Evolutionary conservation across 2,888 invertebrate genomes (phyloP).

Genomic region (Perithous albicinctus): DNA sequence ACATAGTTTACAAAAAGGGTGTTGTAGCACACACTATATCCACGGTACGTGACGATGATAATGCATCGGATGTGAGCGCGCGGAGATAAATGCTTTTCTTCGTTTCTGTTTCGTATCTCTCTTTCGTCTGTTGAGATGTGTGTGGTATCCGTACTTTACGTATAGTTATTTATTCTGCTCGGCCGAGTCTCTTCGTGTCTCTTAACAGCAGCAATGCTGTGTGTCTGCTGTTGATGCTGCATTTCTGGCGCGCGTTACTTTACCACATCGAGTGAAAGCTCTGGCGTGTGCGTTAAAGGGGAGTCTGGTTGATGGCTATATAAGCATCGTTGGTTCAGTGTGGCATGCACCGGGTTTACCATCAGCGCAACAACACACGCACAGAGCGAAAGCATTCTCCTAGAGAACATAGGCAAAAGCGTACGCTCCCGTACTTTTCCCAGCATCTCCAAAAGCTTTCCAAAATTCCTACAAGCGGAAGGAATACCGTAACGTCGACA

Average conservation of each 20-base stretch:
- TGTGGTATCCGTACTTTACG: neutral
- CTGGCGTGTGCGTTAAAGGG: slow-evolving; percentile 33
- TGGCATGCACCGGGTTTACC: neutral
- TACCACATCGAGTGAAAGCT: slow-evolving; percentile 47
- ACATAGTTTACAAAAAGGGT: slow-evolving; percentile 43
- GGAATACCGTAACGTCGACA: neutral
- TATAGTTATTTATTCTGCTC: slow-evolving; percentile 60
- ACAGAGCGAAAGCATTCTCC: neutral
- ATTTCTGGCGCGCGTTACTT: slow-evolving; percentile 36
- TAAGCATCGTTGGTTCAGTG: neutral
- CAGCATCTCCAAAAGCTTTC: slow-evolving; percentile 24
- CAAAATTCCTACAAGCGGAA: slow-evolving; percentile 26
- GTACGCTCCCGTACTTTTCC: slow-evolving; percentile 18
- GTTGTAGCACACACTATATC: neutral
- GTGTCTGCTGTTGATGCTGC: slow-evolving; percentile 17
- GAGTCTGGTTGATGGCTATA: neutral
- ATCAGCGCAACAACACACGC: neutral
- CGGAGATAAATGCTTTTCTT: slow-evolving; percentile 55
- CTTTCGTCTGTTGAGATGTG: slow-evolving; percentile 29
- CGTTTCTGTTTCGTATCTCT: slow-evolving; percentile 50
- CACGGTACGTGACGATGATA: slow-evolving; percentile 38
- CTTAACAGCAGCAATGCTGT: neutral
- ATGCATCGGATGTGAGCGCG: slow-evolving; percentile 40
- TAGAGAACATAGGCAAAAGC: neutral
- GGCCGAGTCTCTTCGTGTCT: slow-evolving; percentile 22